Evolutionary conservation across 2,888 invertebrate genomes (phyloP).

Genomic region (Rhopalosiphum nymphaeae): DNA sequence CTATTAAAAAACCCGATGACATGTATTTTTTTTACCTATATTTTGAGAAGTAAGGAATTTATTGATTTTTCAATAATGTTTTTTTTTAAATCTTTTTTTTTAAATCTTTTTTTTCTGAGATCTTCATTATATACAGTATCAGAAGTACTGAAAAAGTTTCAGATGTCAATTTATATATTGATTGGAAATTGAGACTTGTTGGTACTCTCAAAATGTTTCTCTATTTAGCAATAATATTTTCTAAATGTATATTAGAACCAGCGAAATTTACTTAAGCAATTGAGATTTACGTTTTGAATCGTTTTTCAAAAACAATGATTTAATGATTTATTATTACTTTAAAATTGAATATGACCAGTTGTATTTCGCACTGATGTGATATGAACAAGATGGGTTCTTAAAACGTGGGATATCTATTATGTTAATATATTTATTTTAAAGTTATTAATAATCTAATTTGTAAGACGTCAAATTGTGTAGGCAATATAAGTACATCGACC

Average conservation of each 20-base stretch:
- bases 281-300: background rate
- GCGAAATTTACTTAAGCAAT: background rate
- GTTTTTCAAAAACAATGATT: background rate
- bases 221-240: background rate
- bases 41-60: background rate
- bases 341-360: background rate
- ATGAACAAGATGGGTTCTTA: background rate
- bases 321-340: background rate
- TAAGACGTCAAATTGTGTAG: background rate
- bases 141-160: background rate
- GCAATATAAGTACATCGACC: background rate
- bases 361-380: background rate
- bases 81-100: background rate
- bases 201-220: background rate
- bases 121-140: background rate
- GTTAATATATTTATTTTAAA: background rate
- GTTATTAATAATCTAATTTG: background rate
- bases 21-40: background rate
- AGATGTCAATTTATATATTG: background rate
- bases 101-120: background rate
- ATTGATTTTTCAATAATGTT: background rate
- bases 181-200: background rate
- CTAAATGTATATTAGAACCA: background rate
- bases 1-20: background rate
- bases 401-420: background rate